These are phyloP conservation scores for Eublepharis macularius DNA, from an alignment of 2,113 vertebrate species.

Conservation along the genomic window DNA sequence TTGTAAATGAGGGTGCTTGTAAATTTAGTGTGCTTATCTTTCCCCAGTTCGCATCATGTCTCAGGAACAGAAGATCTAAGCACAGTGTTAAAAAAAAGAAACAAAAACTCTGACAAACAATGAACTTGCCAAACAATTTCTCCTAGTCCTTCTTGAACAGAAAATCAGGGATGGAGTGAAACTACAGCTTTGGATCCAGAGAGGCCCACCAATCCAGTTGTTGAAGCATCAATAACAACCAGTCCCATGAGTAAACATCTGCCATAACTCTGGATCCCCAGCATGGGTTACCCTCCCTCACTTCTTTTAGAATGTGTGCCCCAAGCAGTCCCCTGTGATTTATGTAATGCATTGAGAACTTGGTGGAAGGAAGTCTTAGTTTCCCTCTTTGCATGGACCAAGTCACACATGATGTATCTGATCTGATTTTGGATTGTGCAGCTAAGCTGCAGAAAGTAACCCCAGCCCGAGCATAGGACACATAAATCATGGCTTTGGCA, in stretches of 20 bases:
- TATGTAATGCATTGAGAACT: no score
- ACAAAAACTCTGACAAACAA: background rate
- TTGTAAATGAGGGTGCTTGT: background rate
- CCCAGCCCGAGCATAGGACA: no score
- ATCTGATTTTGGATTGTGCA: no score
- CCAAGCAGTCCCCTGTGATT: no score
- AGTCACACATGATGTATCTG: no score
- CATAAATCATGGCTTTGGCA: no score
- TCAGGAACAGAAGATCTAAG: background rate
- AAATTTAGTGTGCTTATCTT: background rate
- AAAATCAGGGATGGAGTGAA: background rate
- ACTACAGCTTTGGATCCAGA: background rate
- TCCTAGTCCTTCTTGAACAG: background rate
- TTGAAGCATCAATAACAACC: no score
- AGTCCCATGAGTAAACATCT: background rate
- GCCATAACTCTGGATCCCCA: background rate
- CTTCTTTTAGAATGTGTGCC: background rate
- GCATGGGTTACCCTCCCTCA: background rate
- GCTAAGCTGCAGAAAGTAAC: no score
- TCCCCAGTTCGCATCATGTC: background rate
- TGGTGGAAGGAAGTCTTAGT: no score
- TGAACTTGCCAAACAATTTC: background rate
- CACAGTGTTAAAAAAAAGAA: background rate
- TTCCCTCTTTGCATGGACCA: no score
- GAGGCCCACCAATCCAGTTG: background rate